Conservation (phyloP, 2,888 invertebrate species). For the Lamellibrachia satsuma region DNA sequence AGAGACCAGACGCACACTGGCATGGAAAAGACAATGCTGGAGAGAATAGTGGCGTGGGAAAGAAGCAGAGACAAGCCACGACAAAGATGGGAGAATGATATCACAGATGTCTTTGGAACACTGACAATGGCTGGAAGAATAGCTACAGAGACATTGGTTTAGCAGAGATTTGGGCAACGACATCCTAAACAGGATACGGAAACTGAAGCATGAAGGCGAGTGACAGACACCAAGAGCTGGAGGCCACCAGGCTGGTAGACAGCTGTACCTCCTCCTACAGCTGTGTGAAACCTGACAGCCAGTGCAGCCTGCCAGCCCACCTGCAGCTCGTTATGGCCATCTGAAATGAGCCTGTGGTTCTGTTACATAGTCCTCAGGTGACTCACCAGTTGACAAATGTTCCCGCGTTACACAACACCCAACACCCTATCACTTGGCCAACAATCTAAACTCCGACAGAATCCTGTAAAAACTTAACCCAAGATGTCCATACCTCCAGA, state of each 20-base stretch:
- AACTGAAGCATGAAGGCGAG: no score
- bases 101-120: no score
- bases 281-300: not conserved
- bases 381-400: not conserved
- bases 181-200: no score
- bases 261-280: not conserved
- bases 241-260: not conserved
- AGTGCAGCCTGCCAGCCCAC: not conserved
- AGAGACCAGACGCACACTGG: no score
- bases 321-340: not conserved
- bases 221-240: not conserved
- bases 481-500: not conserved
- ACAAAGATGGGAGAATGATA: no score
- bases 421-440: not conserved
- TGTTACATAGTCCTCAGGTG: not conserved
- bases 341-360: not conserved
- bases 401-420: not conserved
- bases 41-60: no score
- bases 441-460: not conserved
- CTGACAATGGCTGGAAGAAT: no score
- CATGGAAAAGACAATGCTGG: no score
- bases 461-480: not conserved
- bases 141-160: no score
- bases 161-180: no score
- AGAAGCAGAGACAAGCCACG: no score